Base-by-base conservation (phyloP, 2,888 invertebrate species). In the Buathra laborator region DNA sequence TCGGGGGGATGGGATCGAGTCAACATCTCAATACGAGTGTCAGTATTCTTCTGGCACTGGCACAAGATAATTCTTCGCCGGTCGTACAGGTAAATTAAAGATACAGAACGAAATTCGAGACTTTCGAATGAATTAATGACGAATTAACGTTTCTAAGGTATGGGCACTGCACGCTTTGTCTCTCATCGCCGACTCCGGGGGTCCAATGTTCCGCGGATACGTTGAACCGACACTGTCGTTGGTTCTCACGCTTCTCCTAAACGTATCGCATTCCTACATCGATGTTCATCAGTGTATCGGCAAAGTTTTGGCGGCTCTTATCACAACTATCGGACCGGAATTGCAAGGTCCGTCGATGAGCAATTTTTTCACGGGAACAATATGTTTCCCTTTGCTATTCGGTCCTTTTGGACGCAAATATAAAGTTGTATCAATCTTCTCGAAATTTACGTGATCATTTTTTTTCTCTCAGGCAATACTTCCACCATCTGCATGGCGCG, bases 291-390 rank as follows among this genome's bases (percentile, higher is more conserved):
- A 98, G 92, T 98, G 98, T 91, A 97, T 99, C 84, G 99, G 99
- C 0, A 97, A 99, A 93, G 96, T 99, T 88, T 94, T 99, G 37
- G 97, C 99, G 0, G 99, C 99, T 1, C 95, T 99, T 72, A 99
- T 99, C 76, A 99, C 99, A 5, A 99, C 99, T 1, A 98, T 99
- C 83, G 99, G 99, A 1, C 99, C 99, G 0, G 99, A 99, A 94
- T 95, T 99, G 80, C 99, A 99, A 95, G 97, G 97, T 96, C 77
- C 14, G 32, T 29, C 3, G 90, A 88, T 88, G 19, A n/a, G 32
- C 10, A 48, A 24, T 53, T 37, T 51, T 5, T 16, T 3, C 53
- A 19, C 9, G 19, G 19, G 9, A 59, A 29, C 12, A 59, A 59
- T 29, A 19, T 16, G 16, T 53, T 53, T 10, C 3, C 3, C 16